Conservation (phyloP, 1,140 invertebrate species). For the Acromyrmex echinatior region DNA sequence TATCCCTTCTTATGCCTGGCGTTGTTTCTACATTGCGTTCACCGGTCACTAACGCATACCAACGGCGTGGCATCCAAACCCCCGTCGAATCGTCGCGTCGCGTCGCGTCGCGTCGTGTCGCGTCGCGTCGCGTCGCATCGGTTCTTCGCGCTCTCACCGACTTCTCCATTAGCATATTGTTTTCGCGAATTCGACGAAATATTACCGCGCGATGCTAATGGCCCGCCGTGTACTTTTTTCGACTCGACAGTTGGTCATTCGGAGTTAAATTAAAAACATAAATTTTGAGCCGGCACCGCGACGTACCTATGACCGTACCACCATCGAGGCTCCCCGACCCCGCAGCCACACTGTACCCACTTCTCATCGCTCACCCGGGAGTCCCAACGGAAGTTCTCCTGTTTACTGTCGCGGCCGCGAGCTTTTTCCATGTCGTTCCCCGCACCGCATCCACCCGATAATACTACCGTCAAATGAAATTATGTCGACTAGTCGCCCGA, state of each 20-base stretch:
- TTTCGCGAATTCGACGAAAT: slow-evolving; percentile 85
- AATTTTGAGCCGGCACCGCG: slow-evolving; percentile 80
- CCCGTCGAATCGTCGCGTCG: slow-evolving; percentile 46
- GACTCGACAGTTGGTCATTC: slow-evolving; percentile 85
- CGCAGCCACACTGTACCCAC: slow-evolving; percentile 57
- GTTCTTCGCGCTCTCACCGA: slow-evolving; percentile 67
- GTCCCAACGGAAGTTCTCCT: slow-evolving; percentile 74
- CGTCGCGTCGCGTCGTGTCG: slow-evolving; percentile 54
- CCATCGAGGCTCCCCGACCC: slow-evolving; percentile 53
- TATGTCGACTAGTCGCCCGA: slow-evolving; percentile 30
- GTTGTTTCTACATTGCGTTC: slow-evolving; percentile 49
- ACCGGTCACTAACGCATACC: slow-evolving; percentile 40
- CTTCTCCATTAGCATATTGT: slow-evolving; percentile 86
- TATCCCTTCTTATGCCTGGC: slow-evolving; percentile 35
- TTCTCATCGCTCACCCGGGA: slow-evolving; percentile 74
- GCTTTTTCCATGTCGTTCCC: slow-evolving; percentile 61
- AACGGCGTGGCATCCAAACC: slow-evolving; percentile 31
- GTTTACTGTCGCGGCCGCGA: slow-evolving; percentile 70
- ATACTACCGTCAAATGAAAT: slow-evolving; percentile 53
- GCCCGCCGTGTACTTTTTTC: slow-evolving; percentile 77
- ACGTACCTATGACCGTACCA: slow-evolving; percentile 50
- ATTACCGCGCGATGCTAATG: slow-evolving; percentile 84
- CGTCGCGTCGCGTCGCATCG: slow-evolving; percentile 44
- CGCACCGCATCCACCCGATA: slow-evolving; percentile 30
- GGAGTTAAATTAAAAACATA: slow-evolving; percentile 87